Base-by-base conservation (phyloP, 1,140 invertebrate genomes). In the Pseudomyrmex sp. region DNA sequence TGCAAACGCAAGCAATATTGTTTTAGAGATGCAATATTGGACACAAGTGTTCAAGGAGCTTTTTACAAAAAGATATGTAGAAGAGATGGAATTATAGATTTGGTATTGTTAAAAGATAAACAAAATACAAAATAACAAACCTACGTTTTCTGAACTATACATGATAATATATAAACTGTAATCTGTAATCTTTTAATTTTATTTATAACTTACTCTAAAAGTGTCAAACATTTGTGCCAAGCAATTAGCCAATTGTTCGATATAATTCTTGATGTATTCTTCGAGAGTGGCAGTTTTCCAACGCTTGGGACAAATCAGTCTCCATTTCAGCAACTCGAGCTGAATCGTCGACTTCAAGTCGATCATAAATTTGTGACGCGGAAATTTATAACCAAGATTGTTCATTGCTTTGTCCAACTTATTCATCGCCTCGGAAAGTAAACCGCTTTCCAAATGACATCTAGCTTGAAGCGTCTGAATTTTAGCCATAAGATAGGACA, bases 171-270 rank as follows among this genome's bases (percentile, higher is more conserved):
- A 26, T 26, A 3, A 26, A 26, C 23, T 26, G 1, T 26, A 26
- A 26, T 4, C 26, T 26, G 26, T 26, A 26, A 26, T 26, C 26
- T 26, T 26, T 26, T 26, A 26, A 4, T 0, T 26, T 26, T 26
- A 26, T 35, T 35, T 35, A 35, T 35, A 35, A 26, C 59, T 87
- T 89, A 95, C 95, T 77, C 91, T 92, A 84, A 91, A 95, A 50
- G 95, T 87, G 5, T 90, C 87, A 70, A 94, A 95, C 85, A 95
- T 89, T 48, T 93, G 91, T 0, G 89, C 75, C 3, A 96, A 91
- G 85, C 95, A 95, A n/a, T 90, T 90, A 0, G 95, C 92, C 13
- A 96, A 85, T 63, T 95, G 94, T 56, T 95, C 93, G 46, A 90
- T 92, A 83, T 94, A 95, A 68, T 94, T 92, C 0, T 91, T 90